These are phyloP conservation scores for Tauraco hartlaubi DNA, from an alignment of 2,797 vertebrate genomes.

Conservation along the genomic window DNA sequence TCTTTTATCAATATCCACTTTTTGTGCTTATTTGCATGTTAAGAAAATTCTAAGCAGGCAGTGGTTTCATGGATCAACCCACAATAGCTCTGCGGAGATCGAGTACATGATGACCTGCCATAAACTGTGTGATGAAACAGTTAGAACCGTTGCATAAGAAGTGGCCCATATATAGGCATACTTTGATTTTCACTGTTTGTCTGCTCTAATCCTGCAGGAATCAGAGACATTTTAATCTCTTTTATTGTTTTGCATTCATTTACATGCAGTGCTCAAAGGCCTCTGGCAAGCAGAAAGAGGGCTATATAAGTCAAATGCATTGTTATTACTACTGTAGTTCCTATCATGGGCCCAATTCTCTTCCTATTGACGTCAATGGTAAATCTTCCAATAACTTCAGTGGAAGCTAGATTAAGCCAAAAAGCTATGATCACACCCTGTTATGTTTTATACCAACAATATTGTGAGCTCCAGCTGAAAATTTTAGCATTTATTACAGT, in stretches of 20 bases:
- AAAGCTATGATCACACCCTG: slow-evolving; percentile 32
- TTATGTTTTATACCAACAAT: background rate
- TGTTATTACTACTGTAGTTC: slow-evolving; percentile 43
- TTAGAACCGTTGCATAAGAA: slow-evolving; percentile 44
- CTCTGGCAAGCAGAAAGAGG: background rate
- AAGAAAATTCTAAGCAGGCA: slow-evolving; percentile 35
- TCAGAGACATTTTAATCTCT: slow-evolving; percentile 41
- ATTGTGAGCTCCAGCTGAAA: background rate
- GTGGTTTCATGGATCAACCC: background rate
- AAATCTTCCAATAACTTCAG: slow-evolving; percentile 57
- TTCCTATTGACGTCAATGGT: slow-evolving; percentile 57
- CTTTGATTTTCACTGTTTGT: slow-evolving; percentile 53
- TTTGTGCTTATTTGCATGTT: slow-evolving; percentile 53
- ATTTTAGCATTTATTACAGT: background rate
- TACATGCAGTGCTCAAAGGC: slow-evolving; percentile 38
- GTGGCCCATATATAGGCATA: slow-evolving; percentile 51
- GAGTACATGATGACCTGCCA: slow-evolving; percentile 47
- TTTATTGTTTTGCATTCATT: slow-evolving; percentile 36
- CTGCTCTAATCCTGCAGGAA: slow-evolving; percentile 37
- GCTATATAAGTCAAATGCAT: slow-evolving; percentile 27
- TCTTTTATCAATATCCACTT: slow-evolving; percentile 73
- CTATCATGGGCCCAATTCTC: background rate
- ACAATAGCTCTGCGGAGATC: slow-evolving; percentile 17
- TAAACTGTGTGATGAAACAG: slow-evolving; percentile 29
- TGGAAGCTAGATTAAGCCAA: slow-evolving; percentile 29